Evolutionary conservation across 2,113 vertebrate genomes (phyloP), one percentile per base, ranked within the genome.

Genomic region (Raphicerus campestris): DNA sequence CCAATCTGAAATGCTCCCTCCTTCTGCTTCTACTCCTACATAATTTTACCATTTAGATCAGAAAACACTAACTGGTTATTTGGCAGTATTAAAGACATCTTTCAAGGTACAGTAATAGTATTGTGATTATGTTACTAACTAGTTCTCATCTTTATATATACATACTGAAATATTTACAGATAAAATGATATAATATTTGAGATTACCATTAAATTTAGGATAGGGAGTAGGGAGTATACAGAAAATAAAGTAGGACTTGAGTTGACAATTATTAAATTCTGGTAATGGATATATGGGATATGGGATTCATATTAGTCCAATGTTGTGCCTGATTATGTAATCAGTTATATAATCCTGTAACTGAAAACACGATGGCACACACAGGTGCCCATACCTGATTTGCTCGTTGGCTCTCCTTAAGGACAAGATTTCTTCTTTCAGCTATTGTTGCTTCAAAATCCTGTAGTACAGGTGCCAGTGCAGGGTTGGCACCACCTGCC

Each of bases 391-490:
- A n/a, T 98, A 99, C 99, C 99, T 99, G 99, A 97, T 98, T 99
- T 95, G 99, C 99, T 97, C 99, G 99, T 98, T 99, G 99, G 98
- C 99, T 99, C 98, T 99, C 99, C 98, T 99, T 99, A 96, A 99
- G 98, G 47, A 99, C 99, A 96, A 99, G 99, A 86, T 99, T 99
- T 39, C 99, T 99, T 96, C 99, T 99, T 98, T 99, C 99, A 0
- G 99, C 98, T 98, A 99, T 99, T 56, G 99, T 99, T 97, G 99
- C 99, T 98, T 99, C 99, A 98, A 99, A 99, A 98, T 99, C 99
- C 98, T 99, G 99, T 87, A 99, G 98, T 51, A 99, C 99, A 0
- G 99, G 99, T 8, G 99, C 99, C 96, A 99, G 96, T 0, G 99
- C 99, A 15, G 99, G 99, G 98, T 99, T 99, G 63, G 99, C 99